Evolutionary conservation across 2,888 invertebrate genomes (phyloP).

Genomic region (Stomorhina lunata): DNA sequence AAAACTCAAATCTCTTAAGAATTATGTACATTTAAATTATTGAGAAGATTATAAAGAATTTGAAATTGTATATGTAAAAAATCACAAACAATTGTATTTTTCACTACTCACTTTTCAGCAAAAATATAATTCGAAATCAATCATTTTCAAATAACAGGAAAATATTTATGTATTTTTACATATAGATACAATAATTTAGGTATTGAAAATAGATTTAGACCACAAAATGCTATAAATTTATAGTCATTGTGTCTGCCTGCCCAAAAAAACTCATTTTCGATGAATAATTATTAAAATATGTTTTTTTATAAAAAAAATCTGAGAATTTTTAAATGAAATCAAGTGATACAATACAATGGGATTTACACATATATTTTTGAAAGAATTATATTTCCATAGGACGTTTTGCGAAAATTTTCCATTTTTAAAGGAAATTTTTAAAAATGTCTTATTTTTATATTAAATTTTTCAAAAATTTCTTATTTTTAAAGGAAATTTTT

Average conservation of each 20-base stretch:
- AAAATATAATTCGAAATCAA: conserved; percentile 48
- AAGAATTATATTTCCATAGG: no score
- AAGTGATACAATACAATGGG: background rate
- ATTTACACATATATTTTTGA: no score
- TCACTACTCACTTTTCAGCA: conserved; percentile 29
- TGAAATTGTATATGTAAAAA: conserved; percentile 29
- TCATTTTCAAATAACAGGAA: conserved; percentile 37
- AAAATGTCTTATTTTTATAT: no score
- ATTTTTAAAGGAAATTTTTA: no score
- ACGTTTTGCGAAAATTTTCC: no score
- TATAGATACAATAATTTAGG: background rate
- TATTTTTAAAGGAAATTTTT: no score
- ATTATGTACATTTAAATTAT: background rate
- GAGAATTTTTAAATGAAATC: conserved; percentile 3
- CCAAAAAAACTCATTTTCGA: conserved; percentile 26
- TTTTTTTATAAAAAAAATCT: background rate
- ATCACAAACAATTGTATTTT: conserved; percentile 53
- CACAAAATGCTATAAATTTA: conserved; percentile 60
- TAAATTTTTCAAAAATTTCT: no score
- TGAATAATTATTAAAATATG: conserved; percentile 25
- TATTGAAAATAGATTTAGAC: conserved; percentile 13
- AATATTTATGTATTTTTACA: background rate
- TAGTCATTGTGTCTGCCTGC: conserved; percentile 52
- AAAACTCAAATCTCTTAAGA: no score
- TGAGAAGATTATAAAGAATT: background rate